These are phyloP conservation scores for Thymelicus lineola DNA, from an alignment of 2,888 invertebrate genomes.

Conservation along the genomic window DNA sequence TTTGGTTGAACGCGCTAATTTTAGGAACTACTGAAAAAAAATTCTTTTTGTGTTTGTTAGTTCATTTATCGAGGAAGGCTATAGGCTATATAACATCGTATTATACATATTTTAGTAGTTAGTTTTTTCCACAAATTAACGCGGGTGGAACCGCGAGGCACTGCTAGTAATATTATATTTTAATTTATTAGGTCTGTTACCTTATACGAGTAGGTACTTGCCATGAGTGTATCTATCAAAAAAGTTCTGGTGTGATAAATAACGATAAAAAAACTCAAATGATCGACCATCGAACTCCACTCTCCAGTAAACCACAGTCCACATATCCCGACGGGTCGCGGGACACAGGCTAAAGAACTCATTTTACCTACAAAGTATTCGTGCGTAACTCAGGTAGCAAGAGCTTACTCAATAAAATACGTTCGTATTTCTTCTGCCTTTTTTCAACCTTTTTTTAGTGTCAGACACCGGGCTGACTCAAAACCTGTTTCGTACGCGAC, in stretches of 20 bases:
- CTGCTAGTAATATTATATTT: too few species aligned
- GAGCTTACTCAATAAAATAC: constrained; percentile 54
- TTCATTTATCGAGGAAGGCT: too few species aligned
- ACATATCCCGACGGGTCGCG: constrained; percentile 34
- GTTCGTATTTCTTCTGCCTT: constrained; percentile 42
- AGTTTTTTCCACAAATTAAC: too few species aligned
- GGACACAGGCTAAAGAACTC: constrained; percentile 31
- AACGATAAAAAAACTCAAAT: neutral
- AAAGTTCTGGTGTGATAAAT: constrained; percentile 25
- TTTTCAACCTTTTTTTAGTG: constrained; percentile 42
- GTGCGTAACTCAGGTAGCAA: constrained; percentile 66
- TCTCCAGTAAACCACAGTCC: constrained; percentile 51
- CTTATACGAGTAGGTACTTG: too few species aligned
- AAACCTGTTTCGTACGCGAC: constrained; percentile 56
- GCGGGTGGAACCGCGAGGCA: too few species aligned
- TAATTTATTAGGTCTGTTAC: too few species aligned
- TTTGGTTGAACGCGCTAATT: too few species aligned
- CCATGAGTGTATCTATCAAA: neutral
- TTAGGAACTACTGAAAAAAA: too few species aligned
- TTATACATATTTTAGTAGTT: too few species aligned
- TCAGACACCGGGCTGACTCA: constrained; percentile 49
- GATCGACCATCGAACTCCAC: too few species aligned
- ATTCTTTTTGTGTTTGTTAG: too few species aligned
- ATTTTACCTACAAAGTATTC: constrained; percentile 50
- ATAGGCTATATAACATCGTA: too few species aligned